Evolutionary conservation across 2,888 invertebrate genomes (phyloP), one percentile per base, ranked within the genome.

Genomic region (Orchesella flavescens): DNA sequence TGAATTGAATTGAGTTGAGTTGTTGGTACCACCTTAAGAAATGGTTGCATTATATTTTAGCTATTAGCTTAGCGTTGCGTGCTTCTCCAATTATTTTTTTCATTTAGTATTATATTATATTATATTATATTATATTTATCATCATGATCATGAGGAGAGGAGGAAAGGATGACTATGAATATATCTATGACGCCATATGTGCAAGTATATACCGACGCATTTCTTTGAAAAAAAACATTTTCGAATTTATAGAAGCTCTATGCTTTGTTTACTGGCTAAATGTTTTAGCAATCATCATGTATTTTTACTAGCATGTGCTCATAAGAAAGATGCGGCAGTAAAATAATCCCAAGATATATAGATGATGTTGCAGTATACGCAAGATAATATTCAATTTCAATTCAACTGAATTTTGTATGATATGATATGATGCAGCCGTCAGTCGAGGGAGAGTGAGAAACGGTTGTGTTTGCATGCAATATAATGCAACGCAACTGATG

Each of bases 201-300:
- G 7, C 2, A 34, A 34, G 34, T 2, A 34, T 34, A 34, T 34
- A 34, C 34, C 7, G n/a, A n/a, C n/a, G n/a, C n/a, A n/a, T 34
- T 34, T 34, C 34, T 34, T 34, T 34, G 34, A 34, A 34, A 34
- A 34, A 34, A 34, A 34, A 34, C 24, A 53, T 2, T 53, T 23
- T 23, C 21, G 63, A 21, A 24, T 63, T 23, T 61, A 23, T 21
- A 13, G 21, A 10, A 61, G 21, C 7, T 55, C 17, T 57, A 72
- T 72, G 72, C 55, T 57, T 44, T 57, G 59, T 44, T 43, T 73
- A 44, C 44, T 34, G 17, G 34, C 34, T 34, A 34, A 34, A 34
- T 34, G 34, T 34, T 34, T 34, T 34, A n/a, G n/a, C n/a, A n/a
- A n/a, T 34, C 34, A 34, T 4, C 2, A 4, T 34, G 34, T 34